These are phyloP conservation scores for Dinocampus coccinellae DNA, from an alignment of 2,888 invertebrate genomes.

Conservation along the genomic window DNA sequence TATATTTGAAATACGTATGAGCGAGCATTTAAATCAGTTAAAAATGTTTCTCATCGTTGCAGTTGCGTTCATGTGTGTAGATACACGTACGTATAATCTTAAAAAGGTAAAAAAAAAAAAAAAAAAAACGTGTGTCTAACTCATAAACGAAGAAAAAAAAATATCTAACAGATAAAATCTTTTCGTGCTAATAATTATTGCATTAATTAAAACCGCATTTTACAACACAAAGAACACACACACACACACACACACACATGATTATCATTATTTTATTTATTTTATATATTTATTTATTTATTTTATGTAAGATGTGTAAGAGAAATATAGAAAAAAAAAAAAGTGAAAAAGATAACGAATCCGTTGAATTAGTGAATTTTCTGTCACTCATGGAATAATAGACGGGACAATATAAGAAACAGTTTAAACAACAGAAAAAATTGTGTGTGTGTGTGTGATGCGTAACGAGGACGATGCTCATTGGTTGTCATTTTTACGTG, in stretches of 20 bases:
- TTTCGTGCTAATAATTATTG: conserved; percentile 60
- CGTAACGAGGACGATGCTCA: conserved; percentile 43
- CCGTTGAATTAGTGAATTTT: too few relatives aligned
- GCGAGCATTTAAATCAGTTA: background rate
- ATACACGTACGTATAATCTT: background rate
- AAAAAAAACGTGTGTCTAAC: background rate
- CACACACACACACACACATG: conserved; percentile 22
- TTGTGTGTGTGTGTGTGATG: conserved; percentile 45
- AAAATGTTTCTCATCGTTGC: conserved; percentile 21
- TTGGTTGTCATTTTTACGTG: conserved; percentile 48
- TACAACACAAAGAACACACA: too few relatives aligned
- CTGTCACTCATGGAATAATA: background rate
- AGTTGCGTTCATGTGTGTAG: conserved; percentile 8
- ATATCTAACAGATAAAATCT: background rate
- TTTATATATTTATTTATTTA: too few relatives aligned
- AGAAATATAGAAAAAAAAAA: background rate
- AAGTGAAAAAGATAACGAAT: too few relatives aligned
- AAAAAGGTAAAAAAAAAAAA: background rate
- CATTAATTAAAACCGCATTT: conserved; percentile 58
- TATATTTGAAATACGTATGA: background rate
- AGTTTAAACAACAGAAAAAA: background rate
- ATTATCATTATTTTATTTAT: conserved; percentile 15
- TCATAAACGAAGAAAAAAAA: conserved; percentile 24
- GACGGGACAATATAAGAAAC: background rate
- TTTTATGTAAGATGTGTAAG: background rate